Conservation (phyloP, 2,797 vertebrate species). For the Platyrinchus mystaceus region DNA sequence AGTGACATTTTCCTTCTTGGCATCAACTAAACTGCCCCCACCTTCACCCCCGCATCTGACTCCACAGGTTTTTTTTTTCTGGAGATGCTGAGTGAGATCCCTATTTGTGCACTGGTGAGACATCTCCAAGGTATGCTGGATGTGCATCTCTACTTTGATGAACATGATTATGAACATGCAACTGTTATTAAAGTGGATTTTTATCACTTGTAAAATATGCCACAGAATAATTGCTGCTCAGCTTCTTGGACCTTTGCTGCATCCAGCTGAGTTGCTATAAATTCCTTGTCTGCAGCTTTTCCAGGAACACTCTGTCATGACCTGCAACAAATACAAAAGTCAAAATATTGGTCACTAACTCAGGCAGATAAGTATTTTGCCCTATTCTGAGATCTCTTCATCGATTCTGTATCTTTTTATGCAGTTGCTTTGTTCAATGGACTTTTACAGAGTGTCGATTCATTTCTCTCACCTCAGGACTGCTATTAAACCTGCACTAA, state of each 20-base stretch:
- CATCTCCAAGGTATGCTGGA: slow-evolving; percentile 26
- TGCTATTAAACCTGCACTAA: not conserved
- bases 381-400: not conserved
- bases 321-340: not conserved
- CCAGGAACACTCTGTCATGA: not conserved
- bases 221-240: not conserved
- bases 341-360: not conserved
- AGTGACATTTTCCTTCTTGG: slow-evolving; percentile 58
- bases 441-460: not conserved
- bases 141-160: not conserved
- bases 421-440: not conserved
- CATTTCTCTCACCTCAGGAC: not conserved
- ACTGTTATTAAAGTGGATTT: not conserved
- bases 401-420: not conserved
- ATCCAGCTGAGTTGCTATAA: not conserved
- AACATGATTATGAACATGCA: not conserved
- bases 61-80: slow-evolving; percentile 27
- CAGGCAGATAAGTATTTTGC: not conserved
- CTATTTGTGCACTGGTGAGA: slow-evolving; percentile 39
- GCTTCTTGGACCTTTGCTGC: not conserved
- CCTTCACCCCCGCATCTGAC: slow-evolving; percentile 6
- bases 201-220: not conserved
- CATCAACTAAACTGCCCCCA: not conserved
- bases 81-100: slow-evolving; percentile 50
- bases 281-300: not conserved